Evolutionary conservation across 2,888 invertebrate genomes (phyloP).

Genomic region (Beris morrisii): DNA sequence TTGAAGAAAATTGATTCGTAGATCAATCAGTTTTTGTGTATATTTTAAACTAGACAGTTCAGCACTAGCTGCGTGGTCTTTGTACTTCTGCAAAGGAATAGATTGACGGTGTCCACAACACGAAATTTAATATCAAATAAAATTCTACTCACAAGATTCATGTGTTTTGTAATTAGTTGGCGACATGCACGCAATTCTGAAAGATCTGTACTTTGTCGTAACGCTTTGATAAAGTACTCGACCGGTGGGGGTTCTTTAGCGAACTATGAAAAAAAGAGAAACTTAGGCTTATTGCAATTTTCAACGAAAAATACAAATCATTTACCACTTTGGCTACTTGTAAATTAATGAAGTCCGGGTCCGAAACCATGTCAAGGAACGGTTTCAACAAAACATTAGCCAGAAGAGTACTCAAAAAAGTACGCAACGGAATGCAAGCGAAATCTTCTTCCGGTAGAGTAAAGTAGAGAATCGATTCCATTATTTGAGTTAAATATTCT

Average conservation of each 20-base stretch:
- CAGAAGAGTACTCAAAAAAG: conserved; percentile 41
- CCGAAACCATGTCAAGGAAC: conserved; percentile 40
- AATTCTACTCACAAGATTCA: conserved; percentile 39
- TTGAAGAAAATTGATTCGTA: conserved; percentile 42
- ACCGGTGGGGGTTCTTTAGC: conserved; percentile 42
- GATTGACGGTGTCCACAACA: conserved; percentile 4
- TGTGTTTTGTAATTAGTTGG: conserved; percentile 42
- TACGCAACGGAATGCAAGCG: conserved; percentile 41
- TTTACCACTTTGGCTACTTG: conserved; percentile 41
- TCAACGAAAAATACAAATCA: neutral
- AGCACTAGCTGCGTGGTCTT: conserved; percentile 37
- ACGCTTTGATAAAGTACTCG: conserved; percentile 41
- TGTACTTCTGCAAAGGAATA: conserved; percentile 38
- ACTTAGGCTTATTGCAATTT: neutral
- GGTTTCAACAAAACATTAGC: conserved; percentile 42
- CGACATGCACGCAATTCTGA: conserved; percentile 42
- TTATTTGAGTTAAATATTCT: conserved; percentile 41
- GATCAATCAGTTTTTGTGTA: conserved; percentile 43
- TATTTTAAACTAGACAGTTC: conserved; percentile 42
- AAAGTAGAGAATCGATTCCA: conserved; percentile 42
- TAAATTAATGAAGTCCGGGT: conserved; percentile 43
- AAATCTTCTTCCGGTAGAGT: conserved; percentile 42
- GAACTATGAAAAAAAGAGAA: conserved; percentile 32
- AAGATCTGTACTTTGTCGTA: conserved; percentile 41
- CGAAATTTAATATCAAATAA: neutral